Evolutionary conservation across 2,797 vertebrate species (phyloP), one percentile per base, ranked within the genome.

Genomic region (Pangasius macronema): DNA sequence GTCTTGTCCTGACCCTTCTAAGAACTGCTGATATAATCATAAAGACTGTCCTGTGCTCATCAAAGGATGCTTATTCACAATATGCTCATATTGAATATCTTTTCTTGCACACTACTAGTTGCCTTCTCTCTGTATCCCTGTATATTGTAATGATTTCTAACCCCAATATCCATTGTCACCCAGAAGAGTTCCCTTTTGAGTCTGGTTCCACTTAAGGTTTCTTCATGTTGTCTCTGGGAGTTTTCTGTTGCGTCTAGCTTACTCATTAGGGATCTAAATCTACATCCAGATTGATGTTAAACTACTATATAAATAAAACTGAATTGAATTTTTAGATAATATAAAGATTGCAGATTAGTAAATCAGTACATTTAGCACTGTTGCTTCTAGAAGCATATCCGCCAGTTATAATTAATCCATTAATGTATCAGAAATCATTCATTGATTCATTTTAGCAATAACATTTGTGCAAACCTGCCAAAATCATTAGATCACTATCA

Each of bases 371-470:
- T 76, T 53, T 53, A 51, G 30, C 30, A 3, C 18, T 13, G 3
- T 33, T 55, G 76, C 76, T 55, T 57, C 9, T 2, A 53, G 7
- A 53, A 53, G 49, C 16, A 30, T 20, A 42, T 83, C 36, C 2
- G 24, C 46, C 70, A 55, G 55, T 36, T 36, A 55, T 57, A 80
- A 85, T 76, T 39, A 88, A 76, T 73, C n/a, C 27, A n/a, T 63
- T 82, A 82, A 16, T 57, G 18, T 22, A 36, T 36, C 53, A 36
- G 16, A 85, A 85, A 68, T 79, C 51, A n/a, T 65, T 36, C 49
- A 61, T 18, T 49, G 53, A 49, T 27, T 75, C 11, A 42, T 82
- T 81, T 61, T 24, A 68, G 63, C 46, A 39, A 30, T 68, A 80
- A 3, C 4, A 20, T 59, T 59, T 86, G 10, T 59, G 73, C 80